Base-by-base conservation (phyloP, 2,113 vertebrate genomes). In the Hirundichthys speculiger region DNA sequence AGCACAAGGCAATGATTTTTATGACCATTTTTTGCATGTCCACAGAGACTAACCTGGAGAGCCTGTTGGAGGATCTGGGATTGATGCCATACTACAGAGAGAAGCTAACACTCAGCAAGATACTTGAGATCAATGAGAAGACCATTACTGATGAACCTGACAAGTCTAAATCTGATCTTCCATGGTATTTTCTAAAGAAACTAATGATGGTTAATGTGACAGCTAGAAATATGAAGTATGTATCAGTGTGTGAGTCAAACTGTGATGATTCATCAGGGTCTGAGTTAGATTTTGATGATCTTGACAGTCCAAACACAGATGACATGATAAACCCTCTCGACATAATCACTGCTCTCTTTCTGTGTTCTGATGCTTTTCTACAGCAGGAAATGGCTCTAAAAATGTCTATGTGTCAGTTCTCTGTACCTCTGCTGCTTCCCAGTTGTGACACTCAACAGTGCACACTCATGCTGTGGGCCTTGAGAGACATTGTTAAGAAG, bases 371-470 rank as follows among this genome's bases (percentile, higher is more conserved):
- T 56, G 74, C 62, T 19, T 90, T 92, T 69, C 60, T 94, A 8
- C 92, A 88, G 11, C 85, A 91, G 27, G 87, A 93, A 56, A 73
- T 94, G 66, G 19, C 92, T 39, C 65, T 86, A 5, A 93, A 93
- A 80, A 93, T 94, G 92, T 89, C 90, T 3, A 82, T 86, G 13
- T 94, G 94, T 48, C 90, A 79, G 75, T 94, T 94, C 73, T 89
- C 94, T 39, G 84, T 95, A 2, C 94, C 93, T 43, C 77, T 95
- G 38, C 77, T 95, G 4, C 79, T 94, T 53, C 93, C 92, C 1
- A 84, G 90, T 27, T 72, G 69, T 53, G 86, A 90, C 24, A 89
- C 73, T 45, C 47, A 84, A 4, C 83, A 82, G 39, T 86, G 79
- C 62, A 91, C 82, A 55, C 73, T 90, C 9, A 89, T 94, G 91